Conservation (phyloP, 2,888 invertebrate genomes). For the Caradrina clavipalpis region DNA sequence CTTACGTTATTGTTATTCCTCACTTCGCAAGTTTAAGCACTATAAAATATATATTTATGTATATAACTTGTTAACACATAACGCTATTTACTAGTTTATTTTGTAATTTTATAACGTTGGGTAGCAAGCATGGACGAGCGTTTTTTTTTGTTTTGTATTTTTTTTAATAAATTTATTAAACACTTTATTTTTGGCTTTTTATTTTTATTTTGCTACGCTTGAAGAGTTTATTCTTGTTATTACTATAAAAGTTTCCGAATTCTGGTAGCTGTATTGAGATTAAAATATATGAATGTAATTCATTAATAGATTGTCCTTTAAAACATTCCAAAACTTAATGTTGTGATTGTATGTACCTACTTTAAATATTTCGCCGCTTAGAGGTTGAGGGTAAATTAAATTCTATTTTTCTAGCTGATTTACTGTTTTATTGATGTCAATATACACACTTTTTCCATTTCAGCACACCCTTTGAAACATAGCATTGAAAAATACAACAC, state of each 20-base stretch:
- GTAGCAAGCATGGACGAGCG: constrained; percentile 83
- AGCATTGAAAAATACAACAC: too few species aligned
- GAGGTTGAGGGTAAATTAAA: constrained; percentile 83
- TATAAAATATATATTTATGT: constrained; percentile 74
- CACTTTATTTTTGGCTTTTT: constrained; percentile 76
- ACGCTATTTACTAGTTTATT: constrained; percentile 80
- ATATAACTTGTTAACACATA: constrained; percentile 82
- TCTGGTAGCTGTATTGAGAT: constrained; percentile 36
- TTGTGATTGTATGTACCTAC: constrained; percentile 81
- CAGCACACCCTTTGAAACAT: neutral
- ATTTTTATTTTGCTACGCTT: constrained; percentile 61
- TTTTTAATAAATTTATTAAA: constrained; percentile 90
- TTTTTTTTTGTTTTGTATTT: constrained; percentile 79
- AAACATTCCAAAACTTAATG: constrained; percentile 74
- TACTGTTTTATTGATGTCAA: constrained; percentile 70
- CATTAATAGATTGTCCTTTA: constrained; percentile 46
- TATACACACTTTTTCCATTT: neutral
- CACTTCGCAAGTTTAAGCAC: constrained; percentile 73
- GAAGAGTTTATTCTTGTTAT: constrained; percentile 33
- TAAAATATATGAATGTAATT: constrained; percentile 42
- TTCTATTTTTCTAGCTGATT: constrained; percentile 84
- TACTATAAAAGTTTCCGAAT: constrained; percentile 23
- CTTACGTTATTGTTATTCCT: constrained; percentile 68
- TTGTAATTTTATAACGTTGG: constrained; percentile 82
- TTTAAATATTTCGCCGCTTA: constrained; percentile 75